These are phyloP conservation scores for Drosophila rhopaloa DNA, from an alignment of 1,140 invertebrate genomes.

Conservation along the genomic window DNA sequence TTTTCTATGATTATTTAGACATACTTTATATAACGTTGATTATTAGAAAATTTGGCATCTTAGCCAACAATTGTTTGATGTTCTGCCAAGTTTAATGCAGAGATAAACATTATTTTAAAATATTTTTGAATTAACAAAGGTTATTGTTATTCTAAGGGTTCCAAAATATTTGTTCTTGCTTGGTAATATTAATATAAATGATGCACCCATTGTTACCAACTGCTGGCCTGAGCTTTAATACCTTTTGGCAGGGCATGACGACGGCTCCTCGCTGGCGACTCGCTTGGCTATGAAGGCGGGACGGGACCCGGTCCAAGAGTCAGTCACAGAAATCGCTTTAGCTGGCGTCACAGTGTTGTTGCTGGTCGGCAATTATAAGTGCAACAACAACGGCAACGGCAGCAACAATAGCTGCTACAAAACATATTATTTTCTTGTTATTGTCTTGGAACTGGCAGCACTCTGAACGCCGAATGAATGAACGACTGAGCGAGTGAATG, in stretches of 20 bases:
- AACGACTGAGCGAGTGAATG: slow-evolving; percentile 45
- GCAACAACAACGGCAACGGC: slow-evolving; percentile 35
- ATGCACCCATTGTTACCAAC: background rate
- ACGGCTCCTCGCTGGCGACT: slow-evolving; percentile 47
- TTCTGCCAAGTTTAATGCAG: background rate
- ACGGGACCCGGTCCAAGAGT: slow-evolving; percentile 43
- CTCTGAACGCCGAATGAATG: slow-evolving; percentile 37
- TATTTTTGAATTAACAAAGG: background rate
- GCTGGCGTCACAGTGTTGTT: slow-evolving; percentile 55
- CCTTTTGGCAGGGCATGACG: slow-evolving; percentile 13
- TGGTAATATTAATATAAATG: too few relatives aligned
- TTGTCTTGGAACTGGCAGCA: slow-evolving; percentile 53
- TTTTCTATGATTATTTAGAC: too few relatives aligned
- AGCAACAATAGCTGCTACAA: slow-evolving; percentile 17
- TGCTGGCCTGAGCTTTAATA: background rate
- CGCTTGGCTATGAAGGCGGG: slow-evolving; percentile 36
- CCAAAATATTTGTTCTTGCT: too few relatives aligned
- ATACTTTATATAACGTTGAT: background rate
- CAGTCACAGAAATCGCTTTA: slow-evolving; percentile 74
- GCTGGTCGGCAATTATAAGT: slow-evolving; percentile 61
- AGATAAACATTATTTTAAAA: background rate
- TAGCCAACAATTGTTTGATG: background rate
- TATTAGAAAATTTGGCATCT: background rate
- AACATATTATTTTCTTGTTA: slow-evolving; percentile 74
- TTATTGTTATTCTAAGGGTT: too few relatives aligned